A percentile compares a stretch with the other conserved stretches of the same genome.
Evolutionary conservation across 2,797 vertebrate species (phyloP).

Genomic region (Aythya fuligula): DNA sequence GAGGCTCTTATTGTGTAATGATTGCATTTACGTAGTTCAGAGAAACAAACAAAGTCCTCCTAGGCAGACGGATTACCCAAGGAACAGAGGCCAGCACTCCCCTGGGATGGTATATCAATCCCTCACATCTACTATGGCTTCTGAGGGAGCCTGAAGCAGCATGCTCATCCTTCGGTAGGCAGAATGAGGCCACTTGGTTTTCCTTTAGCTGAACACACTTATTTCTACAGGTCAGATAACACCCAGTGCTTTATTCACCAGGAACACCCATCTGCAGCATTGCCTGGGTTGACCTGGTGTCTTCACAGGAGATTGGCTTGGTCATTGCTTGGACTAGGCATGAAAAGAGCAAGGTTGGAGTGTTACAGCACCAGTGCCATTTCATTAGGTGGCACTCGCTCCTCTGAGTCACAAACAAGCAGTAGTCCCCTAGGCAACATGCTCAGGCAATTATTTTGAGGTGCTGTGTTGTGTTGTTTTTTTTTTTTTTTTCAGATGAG

Average conservation of each 20-base stretch:
- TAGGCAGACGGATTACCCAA: background rate
- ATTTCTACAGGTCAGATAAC: background rate
- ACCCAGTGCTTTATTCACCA: fast-evolving
- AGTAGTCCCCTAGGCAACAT: constrained; percentile 31
- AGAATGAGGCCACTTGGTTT: background rate
- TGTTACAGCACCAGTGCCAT: background rate
- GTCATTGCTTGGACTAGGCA: background rate
- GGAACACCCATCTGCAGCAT: background rate
- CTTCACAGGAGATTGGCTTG: background rate
- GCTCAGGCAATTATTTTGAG: constrained; percentile 49
- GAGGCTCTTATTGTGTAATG: constrained; percentile 46
- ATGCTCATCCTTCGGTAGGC: background rate
- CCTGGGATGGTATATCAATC: background rate
- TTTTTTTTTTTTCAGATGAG: constrained; percentile 58
- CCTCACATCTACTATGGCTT: background rate
- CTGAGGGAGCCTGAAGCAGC: background rate
- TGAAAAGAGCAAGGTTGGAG: constrained; percentile 32
- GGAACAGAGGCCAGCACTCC: background rate
- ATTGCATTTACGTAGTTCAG: constrained; percentile 55
- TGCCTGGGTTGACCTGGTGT: background rate
- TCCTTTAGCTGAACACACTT: background rate
- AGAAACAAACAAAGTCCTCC: constrained; percentile 25
- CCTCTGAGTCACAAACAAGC: constrained; percentile 60
- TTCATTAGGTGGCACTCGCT: constrained; percentile 48
- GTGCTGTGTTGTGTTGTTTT: constrained; percentile 25